phyloP scores from a whole-genome alignment of 2,797 vertebrate species.

The Setipinna tenuifilis region DNA sequence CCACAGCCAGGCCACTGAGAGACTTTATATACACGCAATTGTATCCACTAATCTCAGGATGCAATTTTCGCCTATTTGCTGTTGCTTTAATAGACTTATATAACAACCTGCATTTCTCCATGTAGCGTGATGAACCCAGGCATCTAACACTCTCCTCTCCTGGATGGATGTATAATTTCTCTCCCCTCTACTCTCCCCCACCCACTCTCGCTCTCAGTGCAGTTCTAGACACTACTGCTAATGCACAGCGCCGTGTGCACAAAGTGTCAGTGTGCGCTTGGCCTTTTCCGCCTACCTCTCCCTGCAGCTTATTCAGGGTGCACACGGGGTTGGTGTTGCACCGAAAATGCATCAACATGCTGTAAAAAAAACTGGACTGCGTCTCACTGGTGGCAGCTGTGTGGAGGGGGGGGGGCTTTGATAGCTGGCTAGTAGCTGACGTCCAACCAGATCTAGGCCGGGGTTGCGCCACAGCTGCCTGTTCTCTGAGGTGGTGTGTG shows the following conservation, averaged over 20 bases:
- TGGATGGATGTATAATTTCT: slow-evolving; percentile 41
- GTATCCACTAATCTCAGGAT: not conserved
- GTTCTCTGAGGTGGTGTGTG: not conserved
- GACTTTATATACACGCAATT: not conserved
- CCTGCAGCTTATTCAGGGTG: slow-evolving; percentile 48
- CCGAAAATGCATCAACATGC: slow-evolving; percentile 38
- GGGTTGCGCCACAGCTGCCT: not conserved
- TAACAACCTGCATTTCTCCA: not conserved
- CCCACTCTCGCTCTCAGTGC: slow-evolving; percentile 40
- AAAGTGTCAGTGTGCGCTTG: slow-evolving; percentile 32
- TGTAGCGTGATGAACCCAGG: slow-evolving; percentile 37
- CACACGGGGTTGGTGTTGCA: slow-evolving; percentile 45
- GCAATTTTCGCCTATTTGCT: not conserved
- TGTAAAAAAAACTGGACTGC: not conserved
- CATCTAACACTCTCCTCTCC: slow-evolving; percentile 12
- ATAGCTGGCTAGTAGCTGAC: not conserved
- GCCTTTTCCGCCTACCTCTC: slow-evolving; percentile 45
- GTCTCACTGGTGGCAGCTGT: slow-evolving; percentile 4
- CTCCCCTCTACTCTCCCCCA: slow-evolving; percentile 33
- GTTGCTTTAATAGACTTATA: not conserved
- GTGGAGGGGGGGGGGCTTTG: not conserved
- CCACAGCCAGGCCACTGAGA: not conserved
- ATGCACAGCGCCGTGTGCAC: slow-evolving; percentile 42
- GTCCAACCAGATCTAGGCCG: not conserved
- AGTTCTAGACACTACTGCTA: slow-evolving; percentile 53